Conservation (phyloP, 2,888 invertebrate genomes). For the Nymphalis urticae region DNA sequence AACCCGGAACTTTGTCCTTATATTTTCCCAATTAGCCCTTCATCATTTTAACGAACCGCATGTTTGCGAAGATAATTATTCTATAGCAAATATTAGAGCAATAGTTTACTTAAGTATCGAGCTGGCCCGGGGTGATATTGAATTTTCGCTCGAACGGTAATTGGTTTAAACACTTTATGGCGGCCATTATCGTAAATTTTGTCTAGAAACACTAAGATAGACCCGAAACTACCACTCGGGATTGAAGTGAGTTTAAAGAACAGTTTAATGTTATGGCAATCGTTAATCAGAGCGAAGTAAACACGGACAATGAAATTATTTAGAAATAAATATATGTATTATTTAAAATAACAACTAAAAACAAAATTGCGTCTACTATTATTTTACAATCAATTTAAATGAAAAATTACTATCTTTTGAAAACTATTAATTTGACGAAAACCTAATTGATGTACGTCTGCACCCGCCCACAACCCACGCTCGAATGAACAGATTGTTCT, state of each 20-base stretch:
- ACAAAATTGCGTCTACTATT: not conserved
- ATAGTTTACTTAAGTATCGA: not conserved
- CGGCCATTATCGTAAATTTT: constrained; percentile 34
- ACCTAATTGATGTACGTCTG: constrained; percentile 38
- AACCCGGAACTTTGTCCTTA: not conserved
- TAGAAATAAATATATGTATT: too few species aligned
- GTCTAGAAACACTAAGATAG: constrained; percentile 28
- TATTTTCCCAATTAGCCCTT: not conserved
- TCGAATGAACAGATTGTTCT: constrained; percentile 55
- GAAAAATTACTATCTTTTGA: constrained; percentile 1
- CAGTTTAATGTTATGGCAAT: constrained; percentile 22
- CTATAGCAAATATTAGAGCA: constrained; percentile 19
- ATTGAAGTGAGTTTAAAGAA: constrained; percentile 22
- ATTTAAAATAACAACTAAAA: not conserved
- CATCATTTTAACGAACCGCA: not conserved
- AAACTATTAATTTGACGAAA: constrained; percentile 17
- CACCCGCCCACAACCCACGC: constrained; percentile 51
- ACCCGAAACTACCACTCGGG: constrained; percentile 20
- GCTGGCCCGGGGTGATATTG: constrained; percentile 20
- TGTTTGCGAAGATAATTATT: constrained; percentile 9
- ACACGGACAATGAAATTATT: not conserved
- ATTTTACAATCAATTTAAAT: constrained; percentile 1
- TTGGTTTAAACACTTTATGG: constrained; percentile 33
- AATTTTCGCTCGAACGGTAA: constrained; percentile 30
- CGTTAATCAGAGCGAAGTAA: constrained; percentile 10